Evolutionary conservation across 2,797 vertebrate genomes (phyloP), one percentile per base, ranked within the genome.

Genomic region (Diplodus puntazzo): DNA sequence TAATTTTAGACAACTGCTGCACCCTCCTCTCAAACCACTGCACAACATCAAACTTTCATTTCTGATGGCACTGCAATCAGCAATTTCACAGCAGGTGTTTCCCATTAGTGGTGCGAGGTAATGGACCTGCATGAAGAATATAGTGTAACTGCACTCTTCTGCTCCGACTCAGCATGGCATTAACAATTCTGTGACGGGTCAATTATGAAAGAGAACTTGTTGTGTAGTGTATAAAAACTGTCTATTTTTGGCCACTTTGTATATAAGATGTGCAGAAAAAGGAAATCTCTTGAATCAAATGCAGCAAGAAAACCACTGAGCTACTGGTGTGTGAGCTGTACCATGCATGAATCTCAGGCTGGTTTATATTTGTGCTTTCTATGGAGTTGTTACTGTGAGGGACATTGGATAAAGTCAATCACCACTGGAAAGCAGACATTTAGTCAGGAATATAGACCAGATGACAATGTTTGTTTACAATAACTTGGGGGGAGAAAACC

Each of bases 21-120:
- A 76, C 18, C 6, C 5, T 39, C 5, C 20, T 46, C 9, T 58
- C 14, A 57, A 45, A 65, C 27, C 3, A 12, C 17, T 0, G n/a
- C 46, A 34, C 27, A 30, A 12, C 18, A 42, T 30, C 23, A 1
- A 10, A 20, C 30, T 17, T n/a, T 53, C 3, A 20, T 62, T n/a
- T 34, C 21, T 65, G 23, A 8, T 34, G 13, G 42, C 53, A 49
- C n/a, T 45, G 30, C 10, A 8, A 12, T 68, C 43, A 42, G 42
- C 50, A 25, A 55, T n/a, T n/a, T 62, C 39, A 20, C 21, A 49
- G 73, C 13, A 80, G 49, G 50, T 55, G 23, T 64, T 75, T 60
- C 42, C 50, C 27, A 55, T 54, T 20, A 46, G 25, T 23, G 11
- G n/a, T 18, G 27, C 11, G 6, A 27, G 34, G 17, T 48, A 12